A percentile compares a stretch with the other conserved stretches of the same genome.
These are phyloP conservation scores for Catostomus latipinnis DNA, from an alignment of 2,797 vertebrate species.

Conservation along the genomic window DNA sequence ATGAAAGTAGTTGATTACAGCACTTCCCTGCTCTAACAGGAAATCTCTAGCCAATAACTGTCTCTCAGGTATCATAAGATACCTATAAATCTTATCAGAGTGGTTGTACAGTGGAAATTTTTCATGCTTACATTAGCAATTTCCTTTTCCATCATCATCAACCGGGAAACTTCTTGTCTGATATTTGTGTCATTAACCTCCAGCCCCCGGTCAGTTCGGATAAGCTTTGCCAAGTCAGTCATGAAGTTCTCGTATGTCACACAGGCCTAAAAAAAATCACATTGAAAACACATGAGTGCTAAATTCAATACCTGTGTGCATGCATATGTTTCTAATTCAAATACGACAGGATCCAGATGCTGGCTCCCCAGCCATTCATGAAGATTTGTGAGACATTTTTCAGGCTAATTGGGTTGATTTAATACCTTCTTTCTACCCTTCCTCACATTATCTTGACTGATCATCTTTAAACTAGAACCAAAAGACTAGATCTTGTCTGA, in stretches of 20 bases:
- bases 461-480: neutral
- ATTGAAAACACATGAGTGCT: constrained; percentile 36
- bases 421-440: neutral
- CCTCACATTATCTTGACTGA: neutral
- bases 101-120: neutral
- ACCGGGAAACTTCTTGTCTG: constrained; percentile 78
- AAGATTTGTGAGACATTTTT: constrained; percentile 35
- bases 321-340: constrained; percentile 43
- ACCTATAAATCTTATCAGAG: neutral
- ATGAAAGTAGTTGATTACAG: too few relatives aligned
- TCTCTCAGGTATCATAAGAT: neutral
- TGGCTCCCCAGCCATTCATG: constrained; percentile 37
- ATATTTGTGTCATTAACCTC: constrained; percentile 73
- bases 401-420: constrained; percentile 48
- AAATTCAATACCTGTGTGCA: constrained; percentile 18
- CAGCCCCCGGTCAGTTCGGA: constrained; percentile 83
- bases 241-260: constrained; percentile 90
- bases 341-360: constrained; percentile 28
- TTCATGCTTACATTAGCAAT: constrained; percentile 88
- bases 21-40: constrained; percentile 11
- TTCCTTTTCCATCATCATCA: constrained; percentile 91
- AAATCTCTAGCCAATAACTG: constrained; percentile 33
- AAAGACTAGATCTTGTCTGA: constrained; percentile 38
- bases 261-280: constrained; percentile 80
- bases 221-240: constrained; percentile 87